Evolutionary conservation across 2,113 vertebrate species (phyloP).

Genomic region (Tonatia bakeri): DNA sequence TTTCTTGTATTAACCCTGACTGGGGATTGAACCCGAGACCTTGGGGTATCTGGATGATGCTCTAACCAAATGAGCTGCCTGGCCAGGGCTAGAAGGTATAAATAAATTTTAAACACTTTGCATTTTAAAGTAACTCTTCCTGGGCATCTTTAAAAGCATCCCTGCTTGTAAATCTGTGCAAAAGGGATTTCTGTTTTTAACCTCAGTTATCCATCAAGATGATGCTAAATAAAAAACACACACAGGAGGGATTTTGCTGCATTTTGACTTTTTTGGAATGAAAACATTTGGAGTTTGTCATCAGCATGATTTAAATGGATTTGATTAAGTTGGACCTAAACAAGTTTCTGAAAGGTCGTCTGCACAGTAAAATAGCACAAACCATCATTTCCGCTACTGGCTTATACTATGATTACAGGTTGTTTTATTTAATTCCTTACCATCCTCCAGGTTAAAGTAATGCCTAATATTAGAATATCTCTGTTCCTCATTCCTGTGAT

Average conservation of each 20-base stretch:
- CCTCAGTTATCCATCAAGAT: not conserved
- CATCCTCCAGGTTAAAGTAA: not conserved
- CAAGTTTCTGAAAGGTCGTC: not conserved
- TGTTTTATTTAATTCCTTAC: conserved; percentile 33
- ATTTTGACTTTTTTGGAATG: not conserved
- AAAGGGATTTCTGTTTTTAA: not conserved
- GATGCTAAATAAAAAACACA: not conserved
- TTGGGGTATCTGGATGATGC: too few species aligned
- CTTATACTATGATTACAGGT: not conserved
- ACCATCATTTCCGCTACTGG: not conserved
- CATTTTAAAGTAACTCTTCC: conserved; percentile 15
- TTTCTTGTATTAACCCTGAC: too few species aligned
- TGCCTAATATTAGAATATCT: not conserved
- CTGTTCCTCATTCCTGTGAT: not conserved
- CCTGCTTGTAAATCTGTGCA: conserved; percentile 13
- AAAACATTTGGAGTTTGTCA: not conserved
- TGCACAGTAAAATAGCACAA: not conserved
- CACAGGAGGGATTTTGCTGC: not conserved
- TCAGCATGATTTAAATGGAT: not conserved
- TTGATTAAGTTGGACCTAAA: not conserved
- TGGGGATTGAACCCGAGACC: too few species aligned
- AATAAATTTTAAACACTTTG: conserved; percentile 39
- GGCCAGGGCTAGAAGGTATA: not conserved
- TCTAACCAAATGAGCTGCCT: too few species aligned
- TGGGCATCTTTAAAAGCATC: not conserved